Evolutionary conservation across 92 coral and sea anemone genomes (phyloP).

Genomic region (Bergia puertoricense): DNA sequence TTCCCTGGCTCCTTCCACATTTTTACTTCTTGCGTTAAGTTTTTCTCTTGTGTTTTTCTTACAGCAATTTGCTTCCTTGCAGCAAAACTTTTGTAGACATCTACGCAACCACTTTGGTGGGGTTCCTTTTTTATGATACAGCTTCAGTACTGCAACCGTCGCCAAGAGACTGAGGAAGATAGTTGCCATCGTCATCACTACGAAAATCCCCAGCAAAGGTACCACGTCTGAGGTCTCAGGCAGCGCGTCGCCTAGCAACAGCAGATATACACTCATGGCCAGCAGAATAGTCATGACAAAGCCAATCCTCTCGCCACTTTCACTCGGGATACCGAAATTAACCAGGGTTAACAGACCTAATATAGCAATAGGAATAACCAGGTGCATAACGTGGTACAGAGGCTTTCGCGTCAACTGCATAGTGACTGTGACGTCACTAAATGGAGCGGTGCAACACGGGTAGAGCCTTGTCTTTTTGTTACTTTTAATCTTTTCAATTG

Average conservation of each 20-base stretch:
- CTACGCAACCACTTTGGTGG: conserved; percentile 8
- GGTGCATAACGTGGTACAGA: conserved; percentile 73
- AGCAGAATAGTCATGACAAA: conserved; percentile 77
- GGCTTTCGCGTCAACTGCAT: conserved; percentile 69
- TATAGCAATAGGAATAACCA: conserved; percentile 76
- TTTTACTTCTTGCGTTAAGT: neutral
- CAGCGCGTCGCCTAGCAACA: conserved; percentile 71
- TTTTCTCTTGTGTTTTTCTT: neutral
- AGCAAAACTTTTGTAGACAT: neutral
- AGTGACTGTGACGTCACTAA: conserved; percentile 72
- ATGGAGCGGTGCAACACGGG: conserved; percentile 64
- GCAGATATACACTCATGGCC: conserved; percentile 78
- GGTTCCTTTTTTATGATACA: conserved; percentile 7
- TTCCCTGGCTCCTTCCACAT: neutral
- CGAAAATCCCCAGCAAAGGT: conserved; percentile 71
- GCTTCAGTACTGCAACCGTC: conserved; percentile 63
- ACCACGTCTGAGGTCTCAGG: conserved; percentile 80
- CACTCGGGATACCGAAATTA: conserved; percentile 76
- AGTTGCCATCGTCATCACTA: conserved; percentile 64
- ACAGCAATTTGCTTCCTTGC: neutral
- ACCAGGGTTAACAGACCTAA: conserved; percentile 59
- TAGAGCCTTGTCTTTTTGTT: conserved; percentile 26
- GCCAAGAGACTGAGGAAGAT: conserved; percentile 69
- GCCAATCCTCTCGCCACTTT: conserved; percentile 89
- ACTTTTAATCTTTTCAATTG: conserved; percentile 46